These are phyloP conservation scores for Campylomormyrus tamandua DNA, from an alignment of 2,113 vertebrate genomes.

Conservation along the genomic window DNA sequence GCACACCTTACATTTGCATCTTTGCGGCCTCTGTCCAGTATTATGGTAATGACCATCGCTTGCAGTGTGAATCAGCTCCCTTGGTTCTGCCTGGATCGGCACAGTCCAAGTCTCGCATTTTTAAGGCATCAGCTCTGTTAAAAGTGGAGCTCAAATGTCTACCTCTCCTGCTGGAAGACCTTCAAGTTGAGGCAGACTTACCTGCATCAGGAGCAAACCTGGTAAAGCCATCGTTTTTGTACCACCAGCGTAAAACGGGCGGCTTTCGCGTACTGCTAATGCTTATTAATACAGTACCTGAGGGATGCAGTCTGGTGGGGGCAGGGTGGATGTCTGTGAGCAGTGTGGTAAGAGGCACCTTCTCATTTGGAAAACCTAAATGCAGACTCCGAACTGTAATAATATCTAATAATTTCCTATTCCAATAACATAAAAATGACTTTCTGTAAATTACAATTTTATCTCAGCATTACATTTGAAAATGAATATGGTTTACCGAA, in stretches of 20 bases:
- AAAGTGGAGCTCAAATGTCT: neutral
- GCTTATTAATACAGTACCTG: neutral
- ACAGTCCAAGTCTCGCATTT: neutral
- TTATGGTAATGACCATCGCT: neutral
- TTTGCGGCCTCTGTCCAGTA: neutral
- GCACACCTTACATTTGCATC: neutral
- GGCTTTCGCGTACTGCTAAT: neutral
- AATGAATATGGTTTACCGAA: neutral
- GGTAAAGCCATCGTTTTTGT: neutral
- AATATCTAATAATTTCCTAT: neutral
- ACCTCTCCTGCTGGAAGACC: neutral
- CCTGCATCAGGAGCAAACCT: neutral
- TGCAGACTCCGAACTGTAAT: neutral
- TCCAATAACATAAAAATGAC: neutral
- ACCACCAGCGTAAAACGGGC: neutral
- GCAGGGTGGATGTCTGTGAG: neutral
- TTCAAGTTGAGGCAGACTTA: neutral
- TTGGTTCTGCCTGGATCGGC: neutral
- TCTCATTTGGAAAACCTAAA: neutral
- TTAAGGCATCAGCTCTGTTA: neutral
- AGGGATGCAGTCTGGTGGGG: neutral
- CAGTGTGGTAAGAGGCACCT: neutral
- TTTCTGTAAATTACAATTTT: neutral
- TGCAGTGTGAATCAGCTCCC: neutral
- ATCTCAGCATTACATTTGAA: neutral